Evolutionary conservation across 2,113 vertebrate species (phyloP).

Genomic region (Jacana jacana): DNA sequence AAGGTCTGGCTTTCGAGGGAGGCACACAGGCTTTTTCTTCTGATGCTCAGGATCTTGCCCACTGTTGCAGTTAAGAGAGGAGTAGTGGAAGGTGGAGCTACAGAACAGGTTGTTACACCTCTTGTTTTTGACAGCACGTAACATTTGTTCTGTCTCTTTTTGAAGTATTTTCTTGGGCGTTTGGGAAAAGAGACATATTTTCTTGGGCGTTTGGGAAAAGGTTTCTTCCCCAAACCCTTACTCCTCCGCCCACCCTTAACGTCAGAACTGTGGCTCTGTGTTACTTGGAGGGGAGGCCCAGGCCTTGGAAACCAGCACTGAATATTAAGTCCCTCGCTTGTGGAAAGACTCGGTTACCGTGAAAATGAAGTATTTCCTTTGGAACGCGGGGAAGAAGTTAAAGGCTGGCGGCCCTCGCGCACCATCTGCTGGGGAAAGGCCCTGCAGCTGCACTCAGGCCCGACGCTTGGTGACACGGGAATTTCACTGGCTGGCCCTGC

Average conservation of each 20-base stretch:
- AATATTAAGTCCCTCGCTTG: background rate
- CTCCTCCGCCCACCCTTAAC: background rate
- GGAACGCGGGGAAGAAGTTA: background rate
- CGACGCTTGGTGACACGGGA: accelerated
- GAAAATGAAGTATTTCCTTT: background rate
- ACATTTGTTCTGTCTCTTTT: background rate
- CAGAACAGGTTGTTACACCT: background rate
- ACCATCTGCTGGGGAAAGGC: slow-evolving; percentile 70
- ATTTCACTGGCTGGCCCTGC: background rate
- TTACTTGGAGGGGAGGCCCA: background rate
- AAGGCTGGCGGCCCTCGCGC: slow-evolving; percentile 3
- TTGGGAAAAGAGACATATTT: background rate
- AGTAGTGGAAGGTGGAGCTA: background rate
- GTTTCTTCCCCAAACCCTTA: background rate
- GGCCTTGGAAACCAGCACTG: background rate
- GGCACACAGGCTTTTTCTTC: background rate
- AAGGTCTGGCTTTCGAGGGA: background rate
- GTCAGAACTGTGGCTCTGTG: background rate
- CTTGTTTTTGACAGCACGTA: background rate
- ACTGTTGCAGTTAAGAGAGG: background rate
- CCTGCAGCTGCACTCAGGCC: background rate
- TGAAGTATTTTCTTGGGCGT: background rate
- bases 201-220: background rate
- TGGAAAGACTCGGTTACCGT: background rate
- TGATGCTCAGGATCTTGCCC: background rate